Percentiles rank a stretch among this genome's conserved stretches.
Evolutionary conservation across 2,888 invertebrate genomes (phyloP).

Genomic region (Neuroscelio doddi): DNA sequence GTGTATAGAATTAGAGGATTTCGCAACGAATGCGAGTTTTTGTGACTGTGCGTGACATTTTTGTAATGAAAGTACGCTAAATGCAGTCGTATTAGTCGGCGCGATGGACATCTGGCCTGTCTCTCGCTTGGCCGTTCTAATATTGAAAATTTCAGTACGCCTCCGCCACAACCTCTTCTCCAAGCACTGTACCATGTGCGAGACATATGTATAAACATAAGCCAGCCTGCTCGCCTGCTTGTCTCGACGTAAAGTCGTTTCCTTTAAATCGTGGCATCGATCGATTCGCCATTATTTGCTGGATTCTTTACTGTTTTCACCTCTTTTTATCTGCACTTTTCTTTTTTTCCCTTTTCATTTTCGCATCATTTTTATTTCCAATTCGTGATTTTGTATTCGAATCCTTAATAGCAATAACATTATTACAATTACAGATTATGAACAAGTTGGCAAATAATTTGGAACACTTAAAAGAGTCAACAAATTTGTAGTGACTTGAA

Average conservation of each 20-base stretch:
- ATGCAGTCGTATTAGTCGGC: conserved; percentile 52
- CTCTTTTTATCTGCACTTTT: conserved; percentile 16
- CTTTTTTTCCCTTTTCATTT: conserved; percentile 9
- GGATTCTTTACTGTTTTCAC: conserved; percentile 31
- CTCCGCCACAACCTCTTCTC: conserved; percentile 54
- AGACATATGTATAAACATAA: conserved; percentile 71
- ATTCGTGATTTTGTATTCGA: too few species aligned
- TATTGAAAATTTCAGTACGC: conserved; percentile 70
- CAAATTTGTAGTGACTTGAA: too few species aligned
- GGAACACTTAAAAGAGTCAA: too few species aligned
- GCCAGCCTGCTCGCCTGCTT: conserved; percentile 51
- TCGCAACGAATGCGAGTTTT: conserved; percentile 30
- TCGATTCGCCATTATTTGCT: conserved; percentile 56
- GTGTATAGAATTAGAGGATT: conserved; percentile 18
- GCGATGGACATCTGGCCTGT: conserved; percentile 60
- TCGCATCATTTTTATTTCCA: too few species aligned
- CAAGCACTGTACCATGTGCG: conserved; percentile 65
- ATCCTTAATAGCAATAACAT: too few species aligned
- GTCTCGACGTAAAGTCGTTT: conserved; percentile 54
- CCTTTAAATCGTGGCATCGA: conserved; percentile 54
- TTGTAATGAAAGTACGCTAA: conserved; percentile 70
- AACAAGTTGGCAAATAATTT: too few species aligned
- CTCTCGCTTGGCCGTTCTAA: conserved; percentile 69
- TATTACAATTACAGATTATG: too few species aligned
- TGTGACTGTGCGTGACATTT: conserved; percentile 69